Base-by-base conservation (phyloP, 2,797 vertebrate species). In the Oreonectes daqikongensis region DNA sequence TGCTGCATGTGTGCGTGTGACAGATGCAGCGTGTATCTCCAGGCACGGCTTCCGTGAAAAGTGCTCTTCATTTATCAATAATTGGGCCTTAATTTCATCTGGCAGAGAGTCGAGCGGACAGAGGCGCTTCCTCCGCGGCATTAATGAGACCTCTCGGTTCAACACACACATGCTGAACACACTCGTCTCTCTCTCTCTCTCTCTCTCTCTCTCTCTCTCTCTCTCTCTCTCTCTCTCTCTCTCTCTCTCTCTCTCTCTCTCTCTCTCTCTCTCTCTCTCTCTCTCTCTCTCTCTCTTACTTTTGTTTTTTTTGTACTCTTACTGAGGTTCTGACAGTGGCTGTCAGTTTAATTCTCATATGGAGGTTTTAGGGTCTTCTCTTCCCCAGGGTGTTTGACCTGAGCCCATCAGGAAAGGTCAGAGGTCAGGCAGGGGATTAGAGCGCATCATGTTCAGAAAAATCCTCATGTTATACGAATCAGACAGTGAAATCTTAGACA, bases 21-120 rank as follows among this genome's bases (percentile, higher is more conserved):
- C 83, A 86, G 94, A 93, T 94, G 94, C 89, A 87, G 91, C 92
- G 93, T 93, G 90, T 86, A 77, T 93, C 93, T 94, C 89, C 90
- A 92, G 94, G 94, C 94, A 89, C 85, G 89, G 83, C 93, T 95
- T 94, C 93, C 94, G 92, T 92, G 90, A 91, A 92, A 94, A 94
- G 88, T 92, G 90, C 93, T 94, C 93, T 93, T 93, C 94, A 94
- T 94, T 95, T 94, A 94, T 95, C 94, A 95, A 94, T 95, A 95
- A 95, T 95, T 94, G 94, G 94, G 92, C 92, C 88, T 92, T 94
- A 93, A 94, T 95, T 94, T 93, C 91, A 92, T 94, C 94, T 94
- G 94, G 94, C 94, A 94, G 91, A 80, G 90, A 89, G 83, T 86
- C 85, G 86, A 88, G 90, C 90, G 90, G 87, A 82, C 86, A 66